These are phyloP conservation scores for Thymelicus lineola DNA, from an alignment of 2,888 invertebrate species.

Conservation along the genomic window DNA sequence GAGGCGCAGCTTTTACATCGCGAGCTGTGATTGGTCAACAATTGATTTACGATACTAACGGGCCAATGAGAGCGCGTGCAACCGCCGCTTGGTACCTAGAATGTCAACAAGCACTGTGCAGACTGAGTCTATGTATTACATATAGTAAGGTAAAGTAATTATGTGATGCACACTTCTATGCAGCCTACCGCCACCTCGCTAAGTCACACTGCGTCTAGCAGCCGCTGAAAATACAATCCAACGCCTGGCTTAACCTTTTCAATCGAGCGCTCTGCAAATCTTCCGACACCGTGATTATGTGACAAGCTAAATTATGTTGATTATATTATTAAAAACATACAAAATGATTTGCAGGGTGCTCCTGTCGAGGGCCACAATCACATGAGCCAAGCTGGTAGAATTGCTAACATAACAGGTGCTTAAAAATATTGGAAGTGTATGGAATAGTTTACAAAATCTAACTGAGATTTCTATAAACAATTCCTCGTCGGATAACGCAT, in stretches of 20 bases:
- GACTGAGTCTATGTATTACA: conserved; percentile 52
- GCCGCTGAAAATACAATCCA: conserved; percentile 47
- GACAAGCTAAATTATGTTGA: neutral
- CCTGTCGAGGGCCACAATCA: conserved; percentile 50
- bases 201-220: conserved; percentile 54
- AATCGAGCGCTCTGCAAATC: conserved; percentile 42
- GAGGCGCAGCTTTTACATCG: conserved; percentile 13
- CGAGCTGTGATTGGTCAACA: conserved; percentile 23
- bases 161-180: conserved; percentile 59
- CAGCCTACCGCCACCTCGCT: conserved; percentile 66
- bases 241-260: conserved; percentile 45
- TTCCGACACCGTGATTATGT: conserved; percentile 1
- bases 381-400: conserved; percentile 59
- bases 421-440: conserved; percentile 49
- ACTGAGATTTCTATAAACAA: conserved; percentile 3
- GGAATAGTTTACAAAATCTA: conserved; percentile 16
- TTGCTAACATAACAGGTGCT: conserved; percentile 62
- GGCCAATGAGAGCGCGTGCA: conserved; percentile 34
- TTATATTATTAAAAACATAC: conserved; percentile 3
- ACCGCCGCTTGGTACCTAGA: conserved; percentile 44
- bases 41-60: neutral
- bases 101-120: conserved; percentile 55
- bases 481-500: conserved; percentile 10
- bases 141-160: conserved; percentile 48
- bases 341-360: conserved; percentile 42